These are phyloP conservation scores for Eurystomus gularis DNA, from an alignment of 2,113 vertebrate genomes.

Conservation along the genomic window DNA sequence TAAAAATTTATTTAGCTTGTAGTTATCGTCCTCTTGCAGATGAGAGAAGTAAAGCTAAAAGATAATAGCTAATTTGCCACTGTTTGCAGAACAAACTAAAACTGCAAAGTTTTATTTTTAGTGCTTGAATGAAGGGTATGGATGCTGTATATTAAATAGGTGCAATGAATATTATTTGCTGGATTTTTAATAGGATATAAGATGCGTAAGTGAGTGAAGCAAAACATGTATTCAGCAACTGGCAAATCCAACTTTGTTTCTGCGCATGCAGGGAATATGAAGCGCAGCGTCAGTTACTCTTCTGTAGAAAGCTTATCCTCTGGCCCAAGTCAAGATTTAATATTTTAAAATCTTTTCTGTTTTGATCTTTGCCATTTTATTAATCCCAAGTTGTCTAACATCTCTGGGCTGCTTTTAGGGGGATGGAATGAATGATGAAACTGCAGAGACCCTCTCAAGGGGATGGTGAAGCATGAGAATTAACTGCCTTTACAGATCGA, in stretches of 20 bases:
- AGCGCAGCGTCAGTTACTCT: neutral
- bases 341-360: neutral
- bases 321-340: neutral
- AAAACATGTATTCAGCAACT: neutral
- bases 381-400: neutral
- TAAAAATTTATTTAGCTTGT: neutral
- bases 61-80: neutral
- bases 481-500: neutral
- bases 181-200: neutral
- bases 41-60: neutral
- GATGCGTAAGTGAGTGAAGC: neutral
- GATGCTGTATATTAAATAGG: neutral
- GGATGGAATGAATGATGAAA: neutral
- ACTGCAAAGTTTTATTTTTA: neutral
- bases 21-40: neutral
- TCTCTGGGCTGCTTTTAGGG: neutral
- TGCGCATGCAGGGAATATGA: neutral
- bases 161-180: neutral
- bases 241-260: neutral
- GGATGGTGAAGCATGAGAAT: neutral
- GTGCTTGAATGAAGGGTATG: neutral
- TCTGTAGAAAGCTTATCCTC: neutral
- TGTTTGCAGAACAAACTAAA: neutral
- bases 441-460: neutral
- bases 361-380: conserved; percentile 8